Percentiles rank a stretch among this genome's conserved stretches.
These are phyloP conservation scores for Gymnocheta viridis DNA, from an alignment of 2,888 invertebrate genomes.

Conservation along the genomic window DNA sequence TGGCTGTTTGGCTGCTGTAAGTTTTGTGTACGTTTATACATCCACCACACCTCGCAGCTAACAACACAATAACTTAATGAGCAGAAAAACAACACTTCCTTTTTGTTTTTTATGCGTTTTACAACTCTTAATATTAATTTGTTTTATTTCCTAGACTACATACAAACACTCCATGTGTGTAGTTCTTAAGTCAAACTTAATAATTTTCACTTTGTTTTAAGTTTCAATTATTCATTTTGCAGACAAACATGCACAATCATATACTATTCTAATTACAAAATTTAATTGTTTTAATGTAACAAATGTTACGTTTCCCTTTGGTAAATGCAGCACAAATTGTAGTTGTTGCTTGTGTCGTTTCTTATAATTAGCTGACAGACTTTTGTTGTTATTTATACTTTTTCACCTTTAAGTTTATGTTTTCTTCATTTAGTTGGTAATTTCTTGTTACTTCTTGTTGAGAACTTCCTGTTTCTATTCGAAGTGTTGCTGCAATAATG, in stretches of 20 bases:
- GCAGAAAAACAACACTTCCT: conserved; percentile 23
- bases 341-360: conserved; percentile 45
- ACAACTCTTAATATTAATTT: conserved; percentile 34
- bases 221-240: conserved; percentile 12
- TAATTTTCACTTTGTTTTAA: conserved; percentile 26
- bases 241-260: neutral
- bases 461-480: conserved; percentile 48
- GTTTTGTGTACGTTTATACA: neutral
- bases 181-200: conserved; percentile 13
- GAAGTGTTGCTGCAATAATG: conserved; percentile 13
- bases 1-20: neutral
- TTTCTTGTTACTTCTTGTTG: conserved; percentile 40
- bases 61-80: conserved; percentile 8
- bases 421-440: conserved; percentile 8
- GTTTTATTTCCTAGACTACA: conserved; percentile 5
- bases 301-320: conserved; percentile 5
- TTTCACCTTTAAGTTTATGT: neutral
- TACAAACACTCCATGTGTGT: neutral
- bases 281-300: conserved; percentile 30
- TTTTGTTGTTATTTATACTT: neutral
- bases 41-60: neutral
- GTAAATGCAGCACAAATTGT: conserved; percentile 21
- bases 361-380: conserved; percentile 46
- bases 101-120: neutral
- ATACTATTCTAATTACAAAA: conserved; percentile 1